Percentiles rank a stretch among this genome's conserved stretches.
phyloP scores from a whole-genome alignment of 2,888 invertebrate species.

The Nudaria mundana region DNA sequence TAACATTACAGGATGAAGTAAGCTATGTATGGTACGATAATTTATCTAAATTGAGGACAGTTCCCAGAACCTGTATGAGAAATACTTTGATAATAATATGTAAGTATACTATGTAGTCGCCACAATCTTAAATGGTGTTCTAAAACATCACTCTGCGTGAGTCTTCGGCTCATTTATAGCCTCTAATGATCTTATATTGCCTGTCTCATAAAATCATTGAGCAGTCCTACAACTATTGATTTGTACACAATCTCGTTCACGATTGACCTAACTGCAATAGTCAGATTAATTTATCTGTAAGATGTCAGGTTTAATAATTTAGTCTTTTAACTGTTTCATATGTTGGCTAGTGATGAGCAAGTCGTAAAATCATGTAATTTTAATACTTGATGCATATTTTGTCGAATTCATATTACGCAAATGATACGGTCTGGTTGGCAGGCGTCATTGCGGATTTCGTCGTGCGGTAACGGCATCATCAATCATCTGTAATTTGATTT shows the following conservation, averaged over 20 bases:
- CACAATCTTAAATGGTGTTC: slow-evolving; percentile 47
- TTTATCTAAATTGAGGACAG: too few species aligned
- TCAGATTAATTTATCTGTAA: not conserved
- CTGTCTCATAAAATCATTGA: slow-evolving; percentile 53
- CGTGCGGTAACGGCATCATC: slow-evolving; percentile 79
- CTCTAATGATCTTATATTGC: slow-evolving; percentile 59
- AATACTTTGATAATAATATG: slow-evolving; percentile 3
- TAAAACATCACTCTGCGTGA: slow-evolving; percentile 52
- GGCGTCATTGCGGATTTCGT: slow-evolving; percentile 72
- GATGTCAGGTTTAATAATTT: not conserved
- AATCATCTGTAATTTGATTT: slow-evolving; percentile 81
- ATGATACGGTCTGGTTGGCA: slow-evolving; percentile 68
- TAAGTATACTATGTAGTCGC: too few species aligned
- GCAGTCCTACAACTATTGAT: slow-evolving; percentile 34
- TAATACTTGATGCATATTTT: slow-evolving; percentile 41
- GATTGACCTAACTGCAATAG: slow-evolving; percentile 1
- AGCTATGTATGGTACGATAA: too few species aligned
- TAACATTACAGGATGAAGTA: too few species aligned
- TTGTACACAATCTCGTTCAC: slow-evolving; percentile 3
- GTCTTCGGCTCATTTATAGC: slow-evolving; percentile 54
- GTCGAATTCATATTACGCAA: slow-evolving; percentile 71
- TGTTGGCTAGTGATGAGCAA: not conserved
- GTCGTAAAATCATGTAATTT: slow-evolving; percentile 3
- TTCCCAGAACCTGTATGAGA: slow-evolving; percentile 32
- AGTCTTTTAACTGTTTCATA: not conserved